Evolutionary conservation across 1,140 invertebrate species (phyloP), one percentile per base, ranked within the genome.

Genomic region (Hestina assimilis): DNA sequence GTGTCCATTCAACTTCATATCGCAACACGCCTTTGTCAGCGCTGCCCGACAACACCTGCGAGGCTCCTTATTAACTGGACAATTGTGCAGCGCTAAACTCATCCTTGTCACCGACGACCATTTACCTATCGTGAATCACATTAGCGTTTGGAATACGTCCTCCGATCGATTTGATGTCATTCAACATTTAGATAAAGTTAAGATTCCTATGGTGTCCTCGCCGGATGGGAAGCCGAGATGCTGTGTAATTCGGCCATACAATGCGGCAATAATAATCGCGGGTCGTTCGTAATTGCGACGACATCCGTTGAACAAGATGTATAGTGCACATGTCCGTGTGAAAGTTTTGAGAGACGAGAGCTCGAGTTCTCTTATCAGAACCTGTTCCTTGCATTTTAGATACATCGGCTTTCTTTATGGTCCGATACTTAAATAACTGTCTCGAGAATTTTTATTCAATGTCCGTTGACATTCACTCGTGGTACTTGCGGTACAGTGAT

Each of bases 191-290:
- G 63, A 60, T 43, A 66, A 62, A 40, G 48, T 55, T 48, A 60
- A 52, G 38, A 43, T 50, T 70, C 24, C 46, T 48, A 7, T 43
- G 45, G 4, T 20, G 28, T 33, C 11, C 42, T 35, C 33, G 63
- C 74, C 78, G 78, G 79, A 83, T 81, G 79, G 79, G 76, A 82
- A 80, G 77, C 71, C 58, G 79, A 82, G 79, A 80, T 68, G 79
- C 68, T 57, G 51, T 72, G 70, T 76, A 81, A 78, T 85, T 83
- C 72, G 79, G 79, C 68, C 69, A 68, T 72, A 85, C 82, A 83
- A 85, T 85, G 74, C 72, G 62, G 69, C 73, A 82, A 77, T 84
- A 80, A 82, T 81, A 82, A 81, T 78, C 73, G 77, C 63, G 65
- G 66, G 60, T 66, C 63, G 59, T 54, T 56, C 68, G 79, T 85